Evolutionary conservation across 2,113 vertebrate genomes (phyloP).

Genomic region (Bufo gargarizans): DNA sequence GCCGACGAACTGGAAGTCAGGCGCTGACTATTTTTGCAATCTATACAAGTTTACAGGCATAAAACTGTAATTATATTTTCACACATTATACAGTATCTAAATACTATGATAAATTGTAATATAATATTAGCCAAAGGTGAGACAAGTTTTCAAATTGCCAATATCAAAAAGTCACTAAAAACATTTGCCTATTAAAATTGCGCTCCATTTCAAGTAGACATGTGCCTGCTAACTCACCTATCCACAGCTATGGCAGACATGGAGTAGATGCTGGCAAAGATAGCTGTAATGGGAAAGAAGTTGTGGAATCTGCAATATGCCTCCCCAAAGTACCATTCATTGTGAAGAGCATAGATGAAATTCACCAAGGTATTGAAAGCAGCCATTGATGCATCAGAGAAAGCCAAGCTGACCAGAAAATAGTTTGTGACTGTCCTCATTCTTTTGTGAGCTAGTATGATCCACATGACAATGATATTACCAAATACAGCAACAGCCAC

Average conservation of each 20-base stretch:
- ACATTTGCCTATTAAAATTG: not conserved
- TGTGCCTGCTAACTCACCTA: constrained; percentile 77
- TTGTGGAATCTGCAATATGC: constrained; percentile 97
- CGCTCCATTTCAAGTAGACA: not conserved
- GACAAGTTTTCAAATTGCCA: not conserved
- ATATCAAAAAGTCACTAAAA: not conserved
- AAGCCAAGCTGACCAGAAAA: constrained; percentile 92
- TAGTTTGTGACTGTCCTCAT: constrained; percentile 98
- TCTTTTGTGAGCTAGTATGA: constrained; percentile 94
- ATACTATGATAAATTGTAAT: not conserved
- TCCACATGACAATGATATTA: constrained; percentile 95
- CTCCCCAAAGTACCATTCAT: constrained; percentile 96
- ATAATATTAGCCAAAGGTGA: not conserved
- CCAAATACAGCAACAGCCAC: constrained; percentile 92
- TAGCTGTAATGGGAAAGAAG: constrained; percentile 95
- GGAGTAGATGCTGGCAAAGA: constrained; percentile 98
- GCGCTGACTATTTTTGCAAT: no score
- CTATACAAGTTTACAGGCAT: not conserved
- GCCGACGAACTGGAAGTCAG: no score
- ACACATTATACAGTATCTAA: not conserved
- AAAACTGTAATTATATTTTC: not conserved
- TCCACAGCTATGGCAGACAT: constrained; percentile 97
- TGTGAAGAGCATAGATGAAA: constrained; percentile 90
- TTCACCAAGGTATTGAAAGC: constrained; percentile 95
- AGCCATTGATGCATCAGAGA: constrained; percentile 94